Percentiles rank a stretch among this genome's conserved stretches.
phyloP scores from a whole-genome alignment of 1,140 invertebrate genomes.

The Popillia japonica region DNA sequence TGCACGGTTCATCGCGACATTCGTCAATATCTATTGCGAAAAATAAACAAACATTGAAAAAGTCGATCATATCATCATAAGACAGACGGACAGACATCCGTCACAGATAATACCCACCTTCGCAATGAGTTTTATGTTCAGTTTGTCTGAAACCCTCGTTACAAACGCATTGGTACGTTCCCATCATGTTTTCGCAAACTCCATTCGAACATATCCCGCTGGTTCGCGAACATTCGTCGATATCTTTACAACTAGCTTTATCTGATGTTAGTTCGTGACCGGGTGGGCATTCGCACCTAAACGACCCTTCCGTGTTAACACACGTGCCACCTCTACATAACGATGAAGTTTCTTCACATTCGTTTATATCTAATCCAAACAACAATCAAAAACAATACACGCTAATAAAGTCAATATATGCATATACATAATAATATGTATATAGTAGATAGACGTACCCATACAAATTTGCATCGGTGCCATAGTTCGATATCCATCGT shows the following conservation, averaged over 20 bases:
- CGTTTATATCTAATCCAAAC: constrained; percentile 70
- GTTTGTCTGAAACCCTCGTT: constrained; percentile 80
- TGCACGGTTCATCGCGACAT: constrained; percentile 74
- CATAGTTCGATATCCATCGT: constrained; percentile 76
- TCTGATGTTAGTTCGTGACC: constrained; percentile 77
- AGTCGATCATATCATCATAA: neutral
- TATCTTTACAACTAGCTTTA: constrained; percentile 65
- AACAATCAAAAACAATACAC: constrained; percentile 16
- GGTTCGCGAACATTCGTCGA: constrained; percentile 73
- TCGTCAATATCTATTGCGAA: constrained; percentile 78
- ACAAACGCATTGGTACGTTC: constrained; percentile 88
- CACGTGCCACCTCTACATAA: constrained; percentile 80
- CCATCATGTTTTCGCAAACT: constrained; percentile 86
- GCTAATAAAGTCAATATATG: constrained; percentile 4
- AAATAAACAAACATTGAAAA: constrained; percentile 13
- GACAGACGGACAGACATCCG: too few relatives aligned
- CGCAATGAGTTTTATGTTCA: constrained; percentile 67
- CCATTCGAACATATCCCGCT: constrained; percentile 86
- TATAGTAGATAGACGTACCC: too few relatives aligned
- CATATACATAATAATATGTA: too few relatives aligned
- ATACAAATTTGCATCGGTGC: constrained; percentile 85
- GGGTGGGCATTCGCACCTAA: constrained; percentile 82
- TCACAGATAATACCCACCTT: constrained; percentile 53
- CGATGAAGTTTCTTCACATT: constrained; percentile 72
- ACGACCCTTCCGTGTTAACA: constrained; percentile 85